These are phyloP conservation scores for Ctenopoma multispine DNA, from an alignment of 2,797 vertebrate genomes.

Conservation along the genomic window DNA sequence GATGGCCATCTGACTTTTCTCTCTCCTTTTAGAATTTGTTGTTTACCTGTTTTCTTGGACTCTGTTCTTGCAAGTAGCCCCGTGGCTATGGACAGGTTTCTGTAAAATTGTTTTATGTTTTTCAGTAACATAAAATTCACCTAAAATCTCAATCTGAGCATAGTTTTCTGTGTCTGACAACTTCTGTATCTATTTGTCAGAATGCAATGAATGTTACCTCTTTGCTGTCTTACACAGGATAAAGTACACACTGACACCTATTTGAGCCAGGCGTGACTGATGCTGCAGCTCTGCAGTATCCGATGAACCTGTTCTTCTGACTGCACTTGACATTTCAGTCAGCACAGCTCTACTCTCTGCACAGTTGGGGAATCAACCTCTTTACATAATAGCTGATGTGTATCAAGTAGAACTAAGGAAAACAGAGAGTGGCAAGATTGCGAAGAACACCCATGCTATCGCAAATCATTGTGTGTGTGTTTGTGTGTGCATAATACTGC, in stretches of 20 bases:
- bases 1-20: slow-evolving; percentile 7
- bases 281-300: slow-evolving; percentile 41
- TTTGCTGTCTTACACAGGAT: neutral
- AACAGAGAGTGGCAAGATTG: slow-evolving; percentile 17
- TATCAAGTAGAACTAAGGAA: slow-evolving; percentile 48
- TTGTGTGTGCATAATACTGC: slow-evolving; percentile 4
- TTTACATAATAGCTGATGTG: slow-evolving; percentile 65
- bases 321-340: slow-evolving; percentile 63
- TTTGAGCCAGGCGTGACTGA: slow-evolving; percentile 13
- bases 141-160: neutral
- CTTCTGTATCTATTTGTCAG: neutral
- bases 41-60: slow-evolving; percentile 1
- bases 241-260: slow-evolving; percentile 9
- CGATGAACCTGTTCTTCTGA: slow-evolving; percentile 57
- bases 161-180: slow-evolving; percentile 11
- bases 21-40: neutral
- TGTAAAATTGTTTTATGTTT: neutral
- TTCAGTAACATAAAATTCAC: neutral
- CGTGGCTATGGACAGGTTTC: neutral
- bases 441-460: slow-evolving; percentile 34
- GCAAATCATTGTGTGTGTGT: slow-evolving; percentile 11
- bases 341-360: slow-evolving; percentile 23
- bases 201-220: neutral
- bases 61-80: neutral
- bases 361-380: slow-evolving; percentile 42